Conservation (phyloP, 1,140 invertebrate species). For the Kradibia gibbosae region DNA sequence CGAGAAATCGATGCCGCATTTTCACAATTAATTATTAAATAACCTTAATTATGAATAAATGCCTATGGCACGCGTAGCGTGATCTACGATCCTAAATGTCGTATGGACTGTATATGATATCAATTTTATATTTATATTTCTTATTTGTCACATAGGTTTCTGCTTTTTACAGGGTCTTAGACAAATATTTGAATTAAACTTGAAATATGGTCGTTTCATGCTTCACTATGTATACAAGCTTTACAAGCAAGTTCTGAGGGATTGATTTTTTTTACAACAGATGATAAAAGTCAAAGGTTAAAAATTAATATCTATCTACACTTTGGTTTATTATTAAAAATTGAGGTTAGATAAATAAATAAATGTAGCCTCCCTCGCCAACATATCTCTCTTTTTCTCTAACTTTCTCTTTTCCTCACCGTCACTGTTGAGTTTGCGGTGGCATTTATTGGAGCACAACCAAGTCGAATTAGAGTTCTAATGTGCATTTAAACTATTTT, state of each 20-base stretch:
- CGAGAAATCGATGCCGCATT: neutral
- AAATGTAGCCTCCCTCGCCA: neutral
- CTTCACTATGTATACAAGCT: no score
- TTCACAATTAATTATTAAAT: neutral
- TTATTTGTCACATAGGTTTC: neutral
- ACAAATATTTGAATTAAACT: neutral
- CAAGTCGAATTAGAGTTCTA: constrained; percentile 30
- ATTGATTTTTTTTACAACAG: no score
- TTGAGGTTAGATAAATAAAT: constrained; percentile 44
- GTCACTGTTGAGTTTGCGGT: neutral
- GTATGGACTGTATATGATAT: neutral
- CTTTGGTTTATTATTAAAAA: constrained; percentile 34
- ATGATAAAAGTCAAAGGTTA: no score
- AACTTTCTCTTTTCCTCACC: neutral
- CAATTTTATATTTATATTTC: neutral
- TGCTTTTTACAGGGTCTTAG: neutral
- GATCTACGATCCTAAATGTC: neutral
- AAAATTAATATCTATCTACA: neutral
- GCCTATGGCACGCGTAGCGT: neutral
- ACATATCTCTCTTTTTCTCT: neutral
- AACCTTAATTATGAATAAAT: neutral
- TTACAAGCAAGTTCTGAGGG: no score
- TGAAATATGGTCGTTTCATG: neutral
- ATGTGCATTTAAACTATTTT: constrained; percentile 47
- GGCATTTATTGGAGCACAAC: constrained; percentile 43